Conservation (phyloP, 2,113 vertebrate genomes). For the Phaethornis superciliosus region DNA sequence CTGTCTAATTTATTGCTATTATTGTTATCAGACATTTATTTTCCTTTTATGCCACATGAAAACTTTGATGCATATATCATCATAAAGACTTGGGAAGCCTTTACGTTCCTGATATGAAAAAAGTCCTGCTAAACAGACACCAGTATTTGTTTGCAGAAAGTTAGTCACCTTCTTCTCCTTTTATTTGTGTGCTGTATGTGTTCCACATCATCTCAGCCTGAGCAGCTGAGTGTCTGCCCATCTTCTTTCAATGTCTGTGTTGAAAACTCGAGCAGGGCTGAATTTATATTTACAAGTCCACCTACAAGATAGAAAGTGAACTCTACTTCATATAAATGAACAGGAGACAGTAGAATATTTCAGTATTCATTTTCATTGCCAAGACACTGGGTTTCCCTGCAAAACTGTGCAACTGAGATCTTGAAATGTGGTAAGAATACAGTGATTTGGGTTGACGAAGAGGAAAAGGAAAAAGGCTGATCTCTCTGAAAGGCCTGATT, state of each 20-base stretch:
- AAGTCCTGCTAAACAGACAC: neutral
- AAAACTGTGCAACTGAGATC: neutral
- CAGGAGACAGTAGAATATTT: neutral
- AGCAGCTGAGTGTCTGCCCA: neutral
- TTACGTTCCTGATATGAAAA: neutral
- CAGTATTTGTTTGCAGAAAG: neutral
- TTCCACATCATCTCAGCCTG: neutral
- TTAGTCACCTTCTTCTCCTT: neutral
- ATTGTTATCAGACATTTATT: neutral
- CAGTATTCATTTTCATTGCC: neutral
- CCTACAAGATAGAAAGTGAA: neutral
- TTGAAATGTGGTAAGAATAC: neutral
- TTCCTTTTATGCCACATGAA: neutral
- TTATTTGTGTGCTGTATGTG: neutral
- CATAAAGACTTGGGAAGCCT: neutral
- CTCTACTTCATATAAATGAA: neutral
- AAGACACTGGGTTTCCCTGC: neutral
- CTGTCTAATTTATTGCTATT: neutral
- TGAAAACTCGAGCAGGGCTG: neutral
- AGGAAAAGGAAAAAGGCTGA: neutral
- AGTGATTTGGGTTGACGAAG: neutral
- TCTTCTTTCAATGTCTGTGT: neutral
- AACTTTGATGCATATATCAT: neutral
- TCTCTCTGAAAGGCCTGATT: neutral
- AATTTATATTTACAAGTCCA: neutral